phyloP scores from a whole-genome alignment of 2,797 vertebrate species.

The Yasuhikotakia modesta region DNA sequence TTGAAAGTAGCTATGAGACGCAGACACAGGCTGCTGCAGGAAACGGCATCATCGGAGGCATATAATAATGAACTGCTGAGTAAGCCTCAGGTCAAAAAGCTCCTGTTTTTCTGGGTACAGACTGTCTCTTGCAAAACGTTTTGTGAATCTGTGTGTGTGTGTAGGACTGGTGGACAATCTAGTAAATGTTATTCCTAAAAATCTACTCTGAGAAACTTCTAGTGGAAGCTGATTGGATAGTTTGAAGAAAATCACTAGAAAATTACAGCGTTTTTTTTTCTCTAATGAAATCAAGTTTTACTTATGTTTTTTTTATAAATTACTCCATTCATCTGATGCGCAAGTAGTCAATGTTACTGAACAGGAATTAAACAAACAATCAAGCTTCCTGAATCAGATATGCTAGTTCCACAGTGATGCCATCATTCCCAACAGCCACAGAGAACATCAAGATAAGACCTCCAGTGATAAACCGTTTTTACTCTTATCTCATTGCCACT shows the following conservation, averaged over 20 bases:
- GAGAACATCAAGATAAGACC: slow-evolving; percentile 39
- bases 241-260: no score
- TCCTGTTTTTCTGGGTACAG: background rate
- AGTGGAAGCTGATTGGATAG: no score
- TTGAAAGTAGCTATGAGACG: slow-evolving; percentile 1
- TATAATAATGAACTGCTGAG: slow-evolving; percentile 45
- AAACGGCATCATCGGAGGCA: slow-evolving; percentile 15
- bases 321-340: background rate
- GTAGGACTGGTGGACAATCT: background rate
- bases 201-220: background rate
- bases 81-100: slow-evolving; percentile 21
- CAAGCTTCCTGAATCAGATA: slow-evolving; percentile 7
- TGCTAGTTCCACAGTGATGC: slow-evolving; percentile 3
- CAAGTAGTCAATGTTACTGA: background rate
- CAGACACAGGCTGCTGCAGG: slow-evolving; percentile 28
- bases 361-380: background rate
- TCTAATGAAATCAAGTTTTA: background rate
- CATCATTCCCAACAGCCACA: slow-evolving; percentile 10
- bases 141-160: background rate
- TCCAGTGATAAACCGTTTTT: background rate
- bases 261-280: background rate
- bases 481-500: slow-evolving; percentile 1
- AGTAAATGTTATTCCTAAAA: background rate
- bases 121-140: background rate
- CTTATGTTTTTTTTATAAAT: no score